Conservation (phyloP, 2,888 invertebrate species). For the Nemapogon koenigi region DNA sequence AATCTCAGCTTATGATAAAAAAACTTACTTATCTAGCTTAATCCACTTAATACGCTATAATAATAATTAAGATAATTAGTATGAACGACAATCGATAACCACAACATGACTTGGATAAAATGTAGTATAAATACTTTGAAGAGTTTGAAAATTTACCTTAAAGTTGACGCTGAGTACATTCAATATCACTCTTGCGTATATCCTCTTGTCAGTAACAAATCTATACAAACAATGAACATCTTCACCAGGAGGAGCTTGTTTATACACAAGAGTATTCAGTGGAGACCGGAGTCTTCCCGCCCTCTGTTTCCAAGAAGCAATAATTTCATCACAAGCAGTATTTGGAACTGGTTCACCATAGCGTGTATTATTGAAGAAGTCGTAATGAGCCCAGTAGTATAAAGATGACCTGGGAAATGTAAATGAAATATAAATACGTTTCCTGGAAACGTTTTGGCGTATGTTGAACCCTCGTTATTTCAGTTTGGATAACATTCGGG, state of each 20-base stretch:
- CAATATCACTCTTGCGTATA: constrained; percentile 82
- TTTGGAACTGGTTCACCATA: constrained; percentile 83
- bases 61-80: too few species aligned
- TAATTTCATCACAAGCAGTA: constrained; percentile 87
- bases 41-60: too few species aligned
- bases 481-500: too few species aligned
- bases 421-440: too few species aligned
- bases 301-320: constrained; percentile 82
- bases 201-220: constrained; percentile 82
- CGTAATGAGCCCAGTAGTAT: constrained; percentile 94
- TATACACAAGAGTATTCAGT: constrained; percentile 86
- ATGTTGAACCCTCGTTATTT: too few species aligned
- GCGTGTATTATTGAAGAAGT: constrained; percentile 90
- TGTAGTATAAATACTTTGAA: too few species aligned
- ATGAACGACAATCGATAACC: too few species aligned
- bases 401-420: constrained; percentile 78
- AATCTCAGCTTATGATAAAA: too few species aligned
- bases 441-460: too few species aligned
- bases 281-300: constrained; percentile 82
- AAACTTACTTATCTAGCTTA: too few species aligned
- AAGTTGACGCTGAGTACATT: constrained; percentile 81
- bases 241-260: constrained; percentile 72
- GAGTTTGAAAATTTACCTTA: too few species aligned
- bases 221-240: constrained; percentile 84
- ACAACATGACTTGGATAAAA: too few species aligned